Base-by-base conservation (phyloP, 2,888 invertebrate genomes). In the Pollenia angustigena region DNA sequence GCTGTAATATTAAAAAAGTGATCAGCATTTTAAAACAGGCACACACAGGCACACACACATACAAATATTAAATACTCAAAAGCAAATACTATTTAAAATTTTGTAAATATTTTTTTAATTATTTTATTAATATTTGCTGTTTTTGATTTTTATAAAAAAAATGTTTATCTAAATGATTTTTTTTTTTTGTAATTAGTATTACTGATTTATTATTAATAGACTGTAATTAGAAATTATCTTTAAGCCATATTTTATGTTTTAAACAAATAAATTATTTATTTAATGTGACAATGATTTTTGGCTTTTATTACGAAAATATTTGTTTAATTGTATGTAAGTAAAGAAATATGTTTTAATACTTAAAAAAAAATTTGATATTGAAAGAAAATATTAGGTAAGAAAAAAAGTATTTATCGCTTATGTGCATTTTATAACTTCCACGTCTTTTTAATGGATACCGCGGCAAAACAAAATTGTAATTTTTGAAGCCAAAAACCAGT, bases 201-300 rank as follows among this genome's bases (percentile, higher is more conserved):
- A 75, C 56, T 12, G 8, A 81, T 71, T 80, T 74, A 62, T 71
- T 84, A 56, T 78, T 78, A 84, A 84, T 87, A 81, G 81, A 87
- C 72, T 84, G 76, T 84, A 87, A 87, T 87, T 81, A 84, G 62
- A 74, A 64, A 79, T 72, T 83, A 78, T 56, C 64, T 85, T 69
- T 75, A 82, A 78, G 72, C 76, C 60, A 71, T 71, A 71, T 44
- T 78, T 81, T 81, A 81, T 52, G 76, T 78, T 78, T 50, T 87
- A 42, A 79, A 62, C 71, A 83, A 83, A 87, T 87, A 81, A 87
- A 81, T 78, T 62, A 83, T 81, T 87, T 83, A 84, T 87, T 87
- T 81, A 74, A 56, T 72, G 54, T 76, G 40, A 69, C 66, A 81
- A 68, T 52, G 9, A 18, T 44, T 69, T 69, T 75, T 11, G 10